These are phyloP conservation scores for Sebastes hubbsi DNA, from an alignment of 2,797 vertebrate species.

Conservation along the genomic window DNA sequence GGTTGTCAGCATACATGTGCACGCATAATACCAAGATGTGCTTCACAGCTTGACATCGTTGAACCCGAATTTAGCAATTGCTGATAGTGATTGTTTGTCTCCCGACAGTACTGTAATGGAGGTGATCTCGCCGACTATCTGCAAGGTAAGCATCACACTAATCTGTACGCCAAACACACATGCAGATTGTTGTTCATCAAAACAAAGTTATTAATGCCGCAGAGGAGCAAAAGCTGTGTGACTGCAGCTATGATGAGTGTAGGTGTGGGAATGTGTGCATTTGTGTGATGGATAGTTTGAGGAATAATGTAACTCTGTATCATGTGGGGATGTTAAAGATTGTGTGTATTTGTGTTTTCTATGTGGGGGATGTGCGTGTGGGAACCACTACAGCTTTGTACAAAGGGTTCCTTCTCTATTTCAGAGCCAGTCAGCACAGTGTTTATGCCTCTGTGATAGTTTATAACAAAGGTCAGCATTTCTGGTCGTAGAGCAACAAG, in stretches of 20 bases:
- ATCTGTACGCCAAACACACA: conserved; percentile 15
- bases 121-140: conserved; percentile 98
- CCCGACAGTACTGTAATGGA: conserved; percentile 94
- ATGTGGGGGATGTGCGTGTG: conserved; percentile 9
- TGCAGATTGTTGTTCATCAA: conserved; percentile 41
- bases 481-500: neutral
- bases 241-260: neutral
- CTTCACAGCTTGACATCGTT: conserved; percentile 14
- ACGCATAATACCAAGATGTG: neutral
- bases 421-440: conserved; percentile 13
- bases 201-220: conserved; percentile 27
- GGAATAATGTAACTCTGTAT: conserved; percentile 17
- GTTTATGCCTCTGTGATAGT: conserved; percentile 13
- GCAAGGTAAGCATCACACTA: conserved; percentile 88
- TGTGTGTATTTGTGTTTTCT: neutral
- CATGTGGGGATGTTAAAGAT: neutral
- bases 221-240: conserved; percentile 11
- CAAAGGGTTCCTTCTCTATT: conserved; percentile 47
- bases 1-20: conserved; percentile 8
- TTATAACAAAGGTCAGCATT: conserved; percentile 24
- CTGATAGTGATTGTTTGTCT: conserved; percentile 46
- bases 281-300: neutral
- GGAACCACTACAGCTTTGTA: conserved; percentile 7
- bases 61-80: conserved; percentile 7
- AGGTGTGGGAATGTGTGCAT: conserved; percentile 10